Evolutionary conservation across 2,888 invertebrate species (phyloP), one percentile per base, ranked within the genome.

Genomic region (Hypolimnas misippus): DNA sequence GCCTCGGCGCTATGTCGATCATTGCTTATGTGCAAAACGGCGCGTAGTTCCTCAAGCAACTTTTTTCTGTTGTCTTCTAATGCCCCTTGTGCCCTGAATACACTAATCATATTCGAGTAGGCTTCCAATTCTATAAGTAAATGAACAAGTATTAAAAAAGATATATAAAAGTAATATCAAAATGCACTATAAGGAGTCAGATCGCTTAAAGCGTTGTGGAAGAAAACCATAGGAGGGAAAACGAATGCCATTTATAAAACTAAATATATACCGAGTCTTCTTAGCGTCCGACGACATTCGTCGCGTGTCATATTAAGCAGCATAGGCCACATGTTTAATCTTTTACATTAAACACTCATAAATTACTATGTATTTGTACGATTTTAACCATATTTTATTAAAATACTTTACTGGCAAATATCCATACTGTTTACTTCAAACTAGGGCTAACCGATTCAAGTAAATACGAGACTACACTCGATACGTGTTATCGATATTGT

Each of bases 1-100:
- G 98, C 95, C 93, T 98, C 98, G 59, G 98, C 98, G 78, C 96
- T 95, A 89, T 98, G 98, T 74, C 98, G 94, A 86, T 98, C 98
- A 81, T 95, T 95, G 67, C 97, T 95, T 85, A 98, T 98, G 88
- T 97, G 97, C 84, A 96, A 94, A 81, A 95, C 94, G 83, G 94
- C 93, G 79, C 97, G 95, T 73, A 98, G 93, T 81, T 98, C 97
- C 83, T 96, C 95, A 57, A 98, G 92, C 76, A 98, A 89, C 86
- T 95, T 96, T 81, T 95, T 95, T 93, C 97, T 97, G 79, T 96
- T 96, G 78, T 95, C 95, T 82, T 95, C 96, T 65, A 98, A 94
- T 78, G 96, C 94, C 72, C 98, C 98, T 92, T 98, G 98, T 76
- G 98, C 98, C 89, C 98, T 94, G 83, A 98, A 95, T 75, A 97